Conservation (phyloP, 30 jellyfish, hydroid and myxozoan species). For the Hydractinia echinata region DNA sequence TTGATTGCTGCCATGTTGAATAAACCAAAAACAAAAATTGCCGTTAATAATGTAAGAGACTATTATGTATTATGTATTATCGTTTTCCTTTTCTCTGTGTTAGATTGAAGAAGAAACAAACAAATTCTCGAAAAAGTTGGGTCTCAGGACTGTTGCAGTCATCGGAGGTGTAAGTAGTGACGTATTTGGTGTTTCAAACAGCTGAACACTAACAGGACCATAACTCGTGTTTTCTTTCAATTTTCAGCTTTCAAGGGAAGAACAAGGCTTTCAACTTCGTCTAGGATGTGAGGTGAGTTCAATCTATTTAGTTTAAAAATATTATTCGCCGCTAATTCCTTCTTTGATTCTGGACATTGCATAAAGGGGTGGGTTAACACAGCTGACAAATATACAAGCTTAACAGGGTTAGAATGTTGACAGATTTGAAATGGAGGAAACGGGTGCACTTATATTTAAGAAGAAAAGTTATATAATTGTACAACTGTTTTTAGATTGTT, state of each 20-base stretch:
- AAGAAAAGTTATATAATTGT: no score
- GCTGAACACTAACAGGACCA: neutral
- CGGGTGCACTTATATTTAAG: no score
- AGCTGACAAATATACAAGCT: no score
- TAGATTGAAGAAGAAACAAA: slow-evolving; percentile 95
- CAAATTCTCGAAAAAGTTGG: slow-evolving; percentile 82
- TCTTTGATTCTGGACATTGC: no score
- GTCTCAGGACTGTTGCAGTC: slow-evolving; percentile 84
- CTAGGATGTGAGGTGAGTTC: slow-evolving; percentile 93
- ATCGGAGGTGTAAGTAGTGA: slow-evolving; percentile 87
- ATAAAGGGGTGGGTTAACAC: no score
- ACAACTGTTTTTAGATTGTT: slow-evolving; percentile 56
- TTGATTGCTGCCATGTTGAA: neutral
- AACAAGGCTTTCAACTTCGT: slow-evolving; percentile 89
- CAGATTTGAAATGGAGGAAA: no score
- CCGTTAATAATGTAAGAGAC: no score
- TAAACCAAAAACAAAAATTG: neutral
- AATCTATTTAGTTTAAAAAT: no score
- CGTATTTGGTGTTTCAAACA: neutral
- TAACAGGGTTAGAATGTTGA: no score
- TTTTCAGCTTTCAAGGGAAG: slow-evolving; percentile 87
- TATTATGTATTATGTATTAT: no score
- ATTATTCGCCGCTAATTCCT: no score
- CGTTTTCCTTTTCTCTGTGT: neutral
- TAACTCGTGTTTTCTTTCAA: neutral